Evolutionary conservation across 2,797 vertebrate genomes (phyloP).

Genomic region (Micrastur ruficollis): DNA sequence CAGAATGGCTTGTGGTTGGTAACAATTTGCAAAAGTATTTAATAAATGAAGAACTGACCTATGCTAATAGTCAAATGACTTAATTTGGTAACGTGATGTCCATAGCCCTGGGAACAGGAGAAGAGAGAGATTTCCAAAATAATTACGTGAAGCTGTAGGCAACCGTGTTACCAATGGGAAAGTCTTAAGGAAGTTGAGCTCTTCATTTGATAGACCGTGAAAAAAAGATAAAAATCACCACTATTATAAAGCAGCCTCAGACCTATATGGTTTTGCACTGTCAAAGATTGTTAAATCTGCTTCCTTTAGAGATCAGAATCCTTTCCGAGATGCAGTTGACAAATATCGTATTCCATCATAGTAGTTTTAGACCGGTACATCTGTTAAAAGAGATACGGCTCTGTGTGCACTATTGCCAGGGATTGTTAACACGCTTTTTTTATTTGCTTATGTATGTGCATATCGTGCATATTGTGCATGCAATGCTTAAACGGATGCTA

Average conservation of each 20-base stretch:
- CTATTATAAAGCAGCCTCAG: background rate
- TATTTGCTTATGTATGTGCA: background rate
- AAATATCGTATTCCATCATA: background rate
- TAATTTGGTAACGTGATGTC: background rate
- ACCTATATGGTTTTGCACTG: background rate
- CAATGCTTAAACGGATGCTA: background rate
- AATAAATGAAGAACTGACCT: background rate
- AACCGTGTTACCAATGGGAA: background rate
- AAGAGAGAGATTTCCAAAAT: background rate
- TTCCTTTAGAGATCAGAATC: background rate
- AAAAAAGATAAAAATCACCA: background rate
- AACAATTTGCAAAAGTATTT: background rate
- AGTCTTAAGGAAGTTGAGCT: background rate
- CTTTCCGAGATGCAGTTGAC: background rate
- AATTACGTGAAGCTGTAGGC: background rate
- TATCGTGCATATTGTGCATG: fast-evolving
- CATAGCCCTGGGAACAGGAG: background rate
- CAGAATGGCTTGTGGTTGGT: background rate
- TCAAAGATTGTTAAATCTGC: background rate
- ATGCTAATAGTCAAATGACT: background rate
- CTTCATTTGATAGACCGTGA: background rate
- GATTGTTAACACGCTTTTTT: background rate
- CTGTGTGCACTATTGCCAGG: background rate
- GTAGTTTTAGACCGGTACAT: background rate
- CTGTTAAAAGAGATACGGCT: background rate